These are phyloP conservation scores for Lethenteron camtschaticum DNA, from an alignment of 2,113 vertebrate species.

Conservation along the genomic window DNA sequence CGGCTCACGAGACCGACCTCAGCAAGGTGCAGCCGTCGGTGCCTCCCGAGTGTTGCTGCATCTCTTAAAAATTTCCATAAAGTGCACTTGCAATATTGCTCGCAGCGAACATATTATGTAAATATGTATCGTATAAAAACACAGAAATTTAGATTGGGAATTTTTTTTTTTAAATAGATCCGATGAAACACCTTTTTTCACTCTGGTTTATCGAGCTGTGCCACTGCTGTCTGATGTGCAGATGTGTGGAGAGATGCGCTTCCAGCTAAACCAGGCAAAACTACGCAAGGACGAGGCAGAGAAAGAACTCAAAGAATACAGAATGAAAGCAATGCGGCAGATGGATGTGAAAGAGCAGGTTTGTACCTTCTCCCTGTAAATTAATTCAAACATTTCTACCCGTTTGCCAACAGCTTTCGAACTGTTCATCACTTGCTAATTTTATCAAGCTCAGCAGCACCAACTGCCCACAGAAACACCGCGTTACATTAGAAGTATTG, in stretches of 20 bases:
- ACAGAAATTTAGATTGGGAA: too few species aligned
- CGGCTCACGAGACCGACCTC: slow-evolving; percentile 32
- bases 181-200: too few species aligned
- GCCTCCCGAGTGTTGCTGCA: background rate
- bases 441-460: background rate
- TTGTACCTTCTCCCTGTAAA: slow-evolving; percentile 14
- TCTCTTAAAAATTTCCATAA: too few species aligned
- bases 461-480: too few species aligned
- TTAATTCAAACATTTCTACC: background rate
- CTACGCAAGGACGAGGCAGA: slow-evolving; percentile 68
- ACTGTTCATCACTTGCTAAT: background rate
- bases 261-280: slow-evolving; percentile 48
- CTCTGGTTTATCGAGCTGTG: background rate
- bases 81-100: too few species aligned
- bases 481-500: too few species aligned
- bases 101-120: too few species aligned
- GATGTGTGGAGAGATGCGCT: slow-evolving; percentile 59
- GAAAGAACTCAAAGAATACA: slow-evolving; percentile 52
- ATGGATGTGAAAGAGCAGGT: slow-evolving; percentile 61
- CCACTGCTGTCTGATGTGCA: slow-evolving; percentile 16
- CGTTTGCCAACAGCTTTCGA: slow-evolving; percentile 9
- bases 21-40: slow-evolving; percentile 31
- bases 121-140: too few species aligned
- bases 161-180: too few species aligned
- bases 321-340: slow-evolving; percentile 37